phyloP scores from a whole-genome alignment of 1,140 invertebrate genomes.

The Rhagoletis zephyria region DNA sequence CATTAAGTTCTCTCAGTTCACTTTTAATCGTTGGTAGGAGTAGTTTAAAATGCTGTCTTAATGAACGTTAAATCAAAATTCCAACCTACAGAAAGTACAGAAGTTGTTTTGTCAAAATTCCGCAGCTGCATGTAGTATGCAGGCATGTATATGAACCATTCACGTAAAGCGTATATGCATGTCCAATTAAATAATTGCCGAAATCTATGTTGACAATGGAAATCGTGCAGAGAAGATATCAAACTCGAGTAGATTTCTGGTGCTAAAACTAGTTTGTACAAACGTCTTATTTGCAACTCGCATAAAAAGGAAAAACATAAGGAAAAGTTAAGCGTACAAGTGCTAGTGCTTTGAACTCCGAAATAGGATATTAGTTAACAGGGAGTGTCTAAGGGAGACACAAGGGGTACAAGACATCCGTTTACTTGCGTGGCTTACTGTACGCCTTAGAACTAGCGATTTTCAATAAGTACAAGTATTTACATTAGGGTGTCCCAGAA shows the following conservation, averaged over 20 bases:
- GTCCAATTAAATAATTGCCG: constrained; percentile 19
- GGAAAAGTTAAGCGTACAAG: background rate
- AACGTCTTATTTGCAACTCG: constrained; percentile 15
- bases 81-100: too few relatives aligned
- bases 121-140: background rate
- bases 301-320: background rate
- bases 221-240: background rate
- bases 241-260: background rate
- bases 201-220: constrained; percentile 2
- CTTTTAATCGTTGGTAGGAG: too few relatives aligned
- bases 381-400: background rate
- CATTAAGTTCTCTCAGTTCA: too few relatives aligned
- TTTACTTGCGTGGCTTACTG: constrained; percentile 35
- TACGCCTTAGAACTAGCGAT: constrained; percentile 3
- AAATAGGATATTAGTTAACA: background rate
- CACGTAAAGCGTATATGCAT: background rate
- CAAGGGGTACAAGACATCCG: constrained; percentile 29
- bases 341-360: background rate
- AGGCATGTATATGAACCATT: background rate
- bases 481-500: background rate
- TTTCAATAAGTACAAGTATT: background rate
- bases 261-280: background rate
- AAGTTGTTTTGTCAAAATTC: too few relatives aligned
- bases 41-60: too few relatives aligned
- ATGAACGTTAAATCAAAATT: too few relatives aligned